Base-by-base conservation (phyloP, 2,113 vertebrate genomes). In the Carettochelys insculpta region DNA sequence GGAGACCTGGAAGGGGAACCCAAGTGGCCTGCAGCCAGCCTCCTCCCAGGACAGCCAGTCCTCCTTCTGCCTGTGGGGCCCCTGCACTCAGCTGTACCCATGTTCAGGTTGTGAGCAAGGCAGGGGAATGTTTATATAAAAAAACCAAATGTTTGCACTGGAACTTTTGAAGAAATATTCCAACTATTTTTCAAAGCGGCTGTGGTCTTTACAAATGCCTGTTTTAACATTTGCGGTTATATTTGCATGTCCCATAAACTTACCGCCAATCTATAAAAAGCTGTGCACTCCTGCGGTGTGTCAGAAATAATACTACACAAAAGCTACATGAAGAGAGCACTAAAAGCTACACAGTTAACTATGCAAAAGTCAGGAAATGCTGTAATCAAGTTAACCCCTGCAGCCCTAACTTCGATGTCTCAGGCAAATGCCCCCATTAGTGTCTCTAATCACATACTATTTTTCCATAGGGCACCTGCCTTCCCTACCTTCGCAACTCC, bases 61-160 rank as follows among this genome's bases (percentile, higher is more conserved):
- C 61, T 38, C n/a, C 61, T 68, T 38, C 19, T 17, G n/a, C 20
- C 61, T 68, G 7, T 68, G 61, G 61, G n/a, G 61, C n/a, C 8
- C 2, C n/a, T 10, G 19, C 34, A 5, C 17, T 68, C n/a, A 19
- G n/a, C 8, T 22, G 19, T 19, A 17, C 9, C 61, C 8, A 20
- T 68, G 34, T 38, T 38, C 8, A 10, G 19, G 61, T 50, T 90
- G 94, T 83, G 95, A 93, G 94, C 14, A 0, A 87, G 89, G 41
- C 41, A 80, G 78, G 87, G 61, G 90, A 96, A 73, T 47, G 85
- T 94, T 89, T 92, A 94, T 95, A 92, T 94, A 92, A 90, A 84
- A n/a, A 89, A 52, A 92, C 85, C 25, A 80, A 92, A 90, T 94
- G 68, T 92, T 77, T 89, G 41, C 90, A 92, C 79, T 87, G 79